Evolutionary conservation across 30 jellyfish, hydroid and myxozoan species (phyloP).

Genomic region (Clytia hemisphaerica): DNA sequence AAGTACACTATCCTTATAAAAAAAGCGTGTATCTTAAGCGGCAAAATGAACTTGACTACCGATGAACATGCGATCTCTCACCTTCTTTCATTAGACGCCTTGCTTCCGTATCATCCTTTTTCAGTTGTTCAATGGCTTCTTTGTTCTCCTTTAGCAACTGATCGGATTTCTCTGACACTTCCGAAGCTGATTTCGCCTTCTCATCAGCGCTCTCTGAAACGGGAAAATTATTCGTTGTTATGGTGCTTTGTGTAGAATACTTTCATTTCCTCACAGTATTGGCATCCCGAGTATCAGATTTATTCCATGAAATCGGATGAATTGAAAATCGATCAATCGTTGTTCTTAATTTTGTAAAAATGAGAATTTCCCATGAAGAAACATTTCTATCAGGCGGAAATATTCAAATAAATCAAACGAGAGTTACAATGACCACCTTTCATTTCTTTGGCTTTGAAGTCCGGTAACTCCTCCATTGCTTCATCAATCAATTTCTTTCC

Average conservation of each 20-base stretch:
- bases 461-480: slow-evolving; percentile 74
- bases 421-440: slow-evolving; percentile 33
- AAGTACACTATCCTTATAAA: too few relatives aligned
- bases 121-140: slow-evolving; percentile 32
- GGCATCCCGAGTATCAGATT: too few relatives aligned
- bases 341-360: too few relatives aligned
- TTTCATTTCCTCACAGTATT: too few relatives aligned
- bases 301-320: too few relatives aligned
- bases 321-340: too few relatives aligned
- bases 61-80: slow-evolving; percentile 3
- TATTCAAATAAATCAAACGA: not conserved
- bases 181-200: slow-evolving; percentile 43
- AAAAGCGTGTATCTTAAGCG: too few relatives aligned
- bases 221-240: not conserved
- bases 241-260: too few relatives aligned
- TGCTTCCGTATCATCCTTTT: slow-evolving; percentile 57
- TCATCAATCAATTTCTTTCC: slow-evolving; percentile 49
- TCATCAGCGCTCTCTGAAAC: slow-evolving; percentile 50
- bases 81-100: slow-evolving; percentile 70
- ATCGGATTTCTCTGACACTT: slow-evolving; percentile 23
- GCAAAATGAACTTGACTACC: too few relatives aligned
- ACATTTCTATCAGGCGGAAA: too few relatives aligned
- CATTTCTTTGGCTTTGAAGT: slow-evolving; percentile 39
- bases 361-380: too few relatives aligned
- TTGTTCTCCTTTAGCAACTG: slow-evolving; percentile 33